Evolutionary conservation across 2,797 vertebrate species (phyloP), one percentile per base, ranked within the genome.

Genomic region (Hydrocynus forskahlii): DNA sequence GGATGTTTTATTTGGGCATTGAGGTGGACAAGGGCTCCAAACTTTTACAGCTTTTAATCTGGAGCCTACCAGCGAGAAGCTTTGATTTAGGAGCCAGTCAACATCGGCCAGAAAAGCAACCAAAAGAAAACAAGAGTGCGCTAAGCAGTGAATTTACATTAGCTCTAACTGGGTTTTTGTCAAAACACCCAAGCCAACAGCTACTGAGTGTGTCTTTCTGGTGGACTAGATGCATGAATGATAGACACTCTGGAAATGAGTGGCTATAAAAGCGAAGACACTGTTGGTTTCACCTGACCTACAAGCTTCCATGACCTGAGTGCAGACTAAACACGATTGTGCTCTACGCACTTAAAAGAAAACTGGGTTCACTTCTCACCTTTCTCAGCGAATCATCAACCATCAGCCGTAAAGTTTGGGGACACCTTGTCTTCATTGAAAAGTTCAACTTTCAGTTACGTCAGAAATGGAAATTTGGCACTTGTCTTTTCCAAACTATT

Each of bases 21-120:
- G 45, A 83, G 4, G 25, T 82, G 43, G 72, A 72, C 48, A 75
- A 75, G 62, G 68, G 63, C 78, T 75, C 69, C 79, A 77, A 66
- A 86, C 60, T 52, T 79, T 86, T 76, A 81, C 62, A 81, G 50
- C 72, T 66, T 76, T 55, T 75, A 83, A 82, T 83, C 55, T 77
- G 55, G 68, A 68, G 76, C 57, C 69, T 71, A 84, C 66, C 77
- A 76, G 72, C 63, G 60, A 63, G 64, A 38, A 79, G 21, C 57
- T 71, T 45, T 74, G 54, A 54, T 74, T 75, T 64, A 66, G 76
- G 60, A 68, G 21, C 14, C 14, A 35, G 73, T 43, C n/a, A 59
- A 57, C 75, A 78, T 48, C 71, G 45, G 12, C 50, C 48, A 81
- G 40, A 78, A 81, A 78, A 79, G 75, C 59, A 78, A 79, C 71